Conservation (phyloP, 2,888 invertebrate genomes). For the Caenorhabditis doughertyi region DNA sequence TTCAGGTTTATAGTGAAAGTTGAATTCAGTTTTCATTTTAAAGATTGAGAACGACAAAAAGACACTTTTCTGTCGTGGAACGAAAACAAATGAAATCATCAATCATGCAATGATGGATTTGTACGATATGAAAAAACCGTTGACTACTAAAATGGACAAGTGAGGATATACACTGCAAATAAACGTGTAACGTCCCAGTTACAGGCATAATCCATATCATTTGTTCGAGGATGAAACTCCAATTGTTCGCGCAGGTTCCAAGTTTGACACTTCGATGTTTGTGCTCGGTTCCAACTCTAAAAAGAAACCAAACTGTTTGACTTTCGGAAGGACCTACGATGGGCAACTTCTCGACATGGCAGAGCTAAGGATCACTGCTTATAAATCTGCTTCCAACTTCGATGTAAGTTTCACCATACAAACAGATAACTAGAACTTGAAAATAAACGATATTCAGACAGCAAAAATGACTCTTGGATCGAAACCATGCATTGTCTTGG, state of each 20-base stretch:
- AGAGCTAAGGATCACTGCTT: conserved; percentile 93
- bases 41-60: conserved; percentile 61
- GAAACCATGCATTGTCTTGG: conserved; percentile 94
- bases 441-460: conserved; percentile 79
- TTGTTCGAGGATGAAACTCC: conserved; percentile 94
- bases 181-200: conserved; percentile 23
- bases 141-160: conserved; percentile 77
- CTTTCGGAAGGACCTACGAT: conserved; percentile 90
- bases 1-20: neutral
- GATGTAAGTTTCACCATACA: conserved; percentile 68
- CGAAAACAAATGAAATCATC: conserved; percentile 87
- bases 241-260: conserved; percentile 87
- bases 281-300: conserved; percentile 94
- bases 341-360: conserved; percentile 95
- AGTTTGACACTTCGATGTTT: conserved; percentile 93
- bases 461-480: conserved; percentile 90
- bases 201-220: conserved; percentile 87
- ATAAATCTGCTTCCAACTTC: conserved; percentile 85
- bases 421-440: neutral
- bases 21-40: conserved; percentile 12
- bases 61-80: conserved; percentile 85
- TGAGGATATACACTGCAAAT: conserved; percentile 43
- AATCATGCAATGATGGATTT: conserved; percentile 89
- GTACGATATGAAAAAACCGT: conserved; percentile 79
- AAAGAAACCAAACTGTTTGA: conserved; percentile 85